Conservation (phyloP, 2,113 vertebrate species). For the Salvelinus namaycush region DNA sequence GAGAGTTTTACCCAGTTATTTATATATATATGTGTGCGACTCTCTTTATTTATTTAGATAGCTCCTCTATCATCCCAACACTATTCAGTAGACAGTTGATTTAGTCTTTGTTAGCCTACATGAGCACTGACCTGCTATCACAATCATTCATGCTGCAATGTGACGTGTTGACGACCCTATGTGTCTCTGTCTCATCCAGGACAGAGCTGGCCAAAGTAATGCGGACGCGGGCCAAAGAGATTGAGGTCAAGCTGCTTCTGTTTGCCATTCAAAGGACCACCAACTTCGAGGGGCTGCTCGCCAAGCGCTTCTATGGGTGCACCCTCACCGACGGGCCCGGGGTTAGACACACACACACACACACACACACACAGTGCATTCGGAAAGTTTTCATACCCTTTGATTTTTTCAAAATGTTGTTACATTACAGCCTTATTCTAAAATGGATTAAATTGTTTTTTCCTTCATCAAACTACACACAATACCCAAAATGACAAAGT, state of each 20-base stretch:
- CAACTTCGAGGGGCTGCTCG: constrained; percentile 95
- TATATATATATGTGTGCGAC: too few relatives aligned
- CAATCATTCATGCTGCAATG: neutral
- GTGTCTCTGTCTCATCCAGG: constrained; percentile 67
- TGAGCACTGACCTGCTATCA: constrained; percentile 43
- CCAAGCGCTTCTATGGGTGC: constrained; percentile 93
- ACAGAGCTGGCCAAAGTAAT: constrained; percentile 94
- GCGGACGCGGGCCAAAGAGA: constrained; percentile 93
- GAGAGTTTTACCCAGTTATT: too few relatives aligned
- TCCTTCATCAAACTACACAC: too few relatives aligned
- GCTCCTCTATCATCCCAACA: neutral
- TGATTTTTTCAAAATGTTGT: too few relatives aligned
- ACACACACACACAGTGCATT: constrained; percentile 2
- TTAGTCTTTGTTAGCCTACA: constrained; percentile 35
- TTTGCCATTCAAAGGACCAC: constrained; percentile 99
- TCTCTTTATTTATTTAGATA: neutral
- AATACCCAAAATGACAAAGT: too few relatives aligned
- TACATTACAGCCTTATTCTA: too few relatives aligned
- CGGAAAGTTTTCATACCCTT: too few relatives aligned
- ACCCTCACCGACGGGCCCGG: constrained; percentile 81
- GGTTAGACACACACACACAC: constrained; percentile 73
- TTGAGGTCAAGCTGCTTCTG: constrained; percentile 95
- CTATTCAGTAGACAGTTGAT: neutral
- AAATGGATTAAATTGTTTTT: too few relatives aligned
- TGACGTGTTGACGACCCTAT: neutral